These are phyloP conservation scores for Proteles cristata DNA, from an alignment of 2,113 vertebrate genomes.

Conservation along the genomic window DNA sequence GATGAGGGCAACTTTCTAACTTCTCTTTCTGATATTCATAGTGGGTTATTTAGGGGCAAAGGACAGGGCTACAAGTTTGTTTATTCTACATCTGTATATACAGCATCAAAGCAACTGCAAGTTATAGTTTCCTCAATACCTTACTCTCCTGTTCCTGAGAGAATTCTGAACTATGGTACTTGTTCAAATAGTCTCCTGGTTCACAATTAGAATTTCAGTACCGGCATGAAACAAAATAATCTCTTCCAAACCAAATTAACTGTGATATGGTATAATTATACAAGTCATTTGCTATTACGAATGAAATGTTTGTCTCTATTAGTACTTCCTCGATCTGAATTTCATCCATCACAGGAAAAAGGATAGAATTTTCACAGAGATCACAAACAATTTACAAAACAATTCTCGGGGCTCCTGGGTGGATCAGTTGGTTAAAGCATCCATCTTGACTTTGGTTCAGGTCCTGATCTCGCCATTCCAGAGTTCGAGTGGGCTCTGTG, in stretches of 20 bases:
- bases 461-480: too few relatives aligned
- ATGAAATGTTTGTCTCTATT: neutral
- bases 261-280: neutral
- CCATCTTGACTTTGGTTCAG: too few relatives aligned
- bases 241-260: slow-evolving; percentile 20
- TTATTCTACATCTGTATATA: neutral
- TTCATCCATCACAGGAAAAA: neutral
- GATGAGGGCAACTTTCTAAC: neutral
- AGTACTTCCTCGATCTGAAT: slow-evolving; percentile 1
- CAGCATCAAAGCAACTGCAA: neutral
- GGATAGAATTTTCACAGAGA: neutral
- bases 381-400: neutral
- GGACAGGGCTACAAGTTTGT: neutral
- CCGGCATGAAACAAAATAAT: neutral
- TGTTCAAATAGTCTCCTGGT: neutral
- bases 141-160: neutral
- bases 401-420: neutral
- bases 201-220: slow-evolving; percentile 6
- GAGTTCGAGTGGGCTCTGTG: too few relatives aligned
- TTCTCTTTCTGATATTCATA: neutral
- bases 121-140: neutral
- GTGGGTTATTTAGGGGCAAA: neutral
- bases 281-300: slow-evolving; percentile 30
- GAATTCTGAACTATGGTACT: neutral
- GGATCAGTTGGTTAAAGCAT: too few relatives aligned